Base-by-base conservation (phyloP, 2,113 vertebrate species). In the Lophura nycthemera region DNA sequence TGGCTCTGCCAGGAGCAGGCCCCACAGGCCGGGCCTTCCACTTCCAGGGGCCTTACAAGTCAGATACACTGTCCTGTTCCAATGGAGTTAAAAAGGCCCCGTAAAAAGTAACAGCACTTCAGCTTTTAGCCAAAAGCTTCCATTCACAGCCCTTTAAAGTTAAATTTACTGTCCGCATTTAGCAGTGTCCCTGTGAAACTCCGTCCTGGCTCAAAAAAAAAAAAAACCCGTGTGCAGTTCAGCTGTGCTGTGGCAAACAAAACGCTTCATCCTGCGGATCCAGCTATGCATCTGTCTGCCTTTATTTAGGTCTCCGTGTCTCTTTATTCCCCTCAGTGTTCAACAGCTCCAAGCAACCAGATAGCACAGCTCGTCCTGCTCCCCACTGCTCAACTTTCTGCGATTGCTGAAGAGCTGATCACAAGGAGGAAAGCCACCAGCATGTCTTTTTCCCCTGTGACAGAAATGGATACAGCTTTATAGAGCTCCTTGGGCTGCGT, bases 101-200 rank as follows among this genome's bases (percentile, higher is more conserved):
- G 95, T 96, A 97, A 98, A 98, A 96, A 97, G 95, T 96, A 96
- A 97, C 95, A 95, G 96, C 93, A 90, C 93, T 96, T 95, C 96
- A 92, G 92, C 93, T 97, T 75, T 40, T 93, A 93, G 97, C 97
- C 97, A 98, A 97, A 97, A 97, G 95, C 97, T 94, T 95, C 95
- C 92, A 97, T 95, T 97, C 96, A 95, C 64, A 65, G 96, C 94
- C 95, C 95, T 97, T 97, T 98, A 97, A 96, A 96, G 97, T 91
- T 70, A 96, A 97, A 98, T 98, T 98, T 98, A 98, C 95, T 93
- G 93, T 95, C 93, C 80, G 95, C 96, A 97, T 97, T 98, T 98
- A 98, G 94, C 96, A 94, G 81, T 81, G 96, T 97, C 97, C 97
- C 97, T 97, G 96, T 96, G 97, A 98, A 96, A 92, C 43, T 67